A percentile compares a stretch with the other conserved stretches of the same genome.
These are phyloP conservation scores for Suillia variegata DNA, from an alignment of 2,888 invertebrate species.

Conservation along the genomic window DNA sequence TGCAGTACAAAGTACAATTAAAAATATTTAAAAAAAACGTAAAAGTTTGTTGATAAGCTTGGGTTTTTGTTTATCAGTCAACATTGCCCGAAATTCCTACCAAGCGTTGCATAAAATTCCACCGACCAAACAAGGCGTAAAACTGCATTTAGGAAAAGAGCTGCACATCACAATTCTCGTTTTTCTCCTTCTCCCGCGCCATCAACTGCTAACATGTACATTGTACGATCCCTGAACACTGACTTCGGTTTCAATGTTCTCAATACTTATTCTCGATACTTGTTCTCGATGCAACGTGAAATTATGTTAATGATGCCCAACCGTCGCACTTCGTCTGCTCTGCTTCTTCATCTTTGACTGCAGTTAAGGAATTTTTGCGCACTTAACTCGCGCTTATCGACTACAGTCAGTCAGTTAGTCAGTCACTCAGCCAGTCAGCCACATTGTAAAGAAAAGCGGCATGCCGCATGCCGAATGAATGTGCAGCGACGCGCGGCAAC, in stretches of 20 bases:
- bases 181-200: background rate
- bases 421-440: background rate
- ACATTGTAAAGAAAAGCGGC: too few species aligned
- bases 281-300: conserved; percentile 21
- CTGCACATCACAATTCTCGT: conserved; percentile 7
- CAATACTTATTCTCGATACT: too few species aligned
- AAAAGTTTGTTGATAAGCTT: too few species aligned
- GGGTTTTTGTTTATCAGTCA: too few species aligned
- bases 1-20: too few species aligned
- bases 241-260: too few species aligned
- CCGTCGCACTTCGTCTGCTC: background rate
- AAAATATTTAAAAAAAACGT: too few species aligned
- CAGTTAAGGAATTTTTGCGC: conserved; percentile 8
- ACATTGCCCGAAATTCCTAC: background rate
- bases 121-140: background rate
- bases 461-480: background rate
- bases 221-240: too few species aligned
- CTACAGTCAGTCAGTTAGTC: background rate
- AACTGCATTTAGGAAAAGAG: background rate
- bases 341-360: too few species aligned
- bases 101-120: background rate
- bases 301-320: conserved; percentile 29
- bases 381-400: conserved; percentile 15
- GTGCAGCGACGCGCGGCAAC: too few species aligned
- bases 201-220: too few species aligned